These are phyloP conservation scores for Lamellibrachia satsuma DNA, from an alignment of 2,888 invertebrate genomes.

Conservation along the genomic window DNA sequence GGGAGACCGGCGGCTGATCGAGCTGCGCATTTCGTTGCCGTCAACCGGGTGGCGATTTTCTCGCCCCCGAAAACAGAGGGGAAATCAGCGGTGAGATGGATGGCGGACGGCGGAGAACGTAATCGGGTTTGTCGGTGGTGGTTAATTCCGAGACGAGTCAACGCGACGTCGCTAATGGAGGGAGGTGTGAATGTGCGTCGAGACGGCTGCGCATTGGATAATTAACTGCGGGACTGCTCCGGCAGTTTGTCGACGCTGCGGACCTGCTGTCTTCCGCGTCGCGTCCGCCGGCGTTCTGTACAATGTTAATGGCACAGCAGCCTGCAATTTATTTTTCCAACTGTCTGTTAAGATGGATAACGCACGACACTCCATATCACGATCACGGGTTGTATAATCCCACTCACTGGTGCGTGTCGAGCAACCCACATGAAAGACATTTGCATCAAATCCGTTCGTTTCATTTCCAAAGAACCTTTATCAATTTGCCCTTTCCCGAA, in stretches of 20 bases:
- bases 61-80: neutral
- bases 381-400: neutral
- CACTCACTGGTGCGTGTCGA: neutral
- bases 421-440: neutral
- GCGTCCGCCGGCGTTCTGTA: neutral
- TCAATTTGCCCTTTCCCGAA: neutral
- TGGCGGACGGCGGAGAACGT: neutral
- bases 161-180: neutral
- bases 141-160: neutral
- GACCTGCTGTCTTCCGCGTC: neutral
- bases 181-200: neutral
- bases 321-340: neutral
- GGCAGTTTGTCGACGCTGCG: neutral
- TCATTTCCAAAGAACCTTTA: no score
- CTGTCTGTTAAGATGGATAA: neutral
- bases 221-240: neutral
- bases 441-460: neutral
- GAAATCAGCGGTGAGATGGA: neutral
- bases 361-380: neutral
- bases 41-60: neutral
- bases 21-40: neutral
- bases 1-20: neutral
- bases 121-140: conserved; percentile 8
- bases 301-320: neutral
- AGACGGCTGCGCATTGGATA: neutral